phyloP scores from a whole-genome alignment of 2,113 vertebrate genomes.

The Campylorhamphus procurvoides region DNA sequence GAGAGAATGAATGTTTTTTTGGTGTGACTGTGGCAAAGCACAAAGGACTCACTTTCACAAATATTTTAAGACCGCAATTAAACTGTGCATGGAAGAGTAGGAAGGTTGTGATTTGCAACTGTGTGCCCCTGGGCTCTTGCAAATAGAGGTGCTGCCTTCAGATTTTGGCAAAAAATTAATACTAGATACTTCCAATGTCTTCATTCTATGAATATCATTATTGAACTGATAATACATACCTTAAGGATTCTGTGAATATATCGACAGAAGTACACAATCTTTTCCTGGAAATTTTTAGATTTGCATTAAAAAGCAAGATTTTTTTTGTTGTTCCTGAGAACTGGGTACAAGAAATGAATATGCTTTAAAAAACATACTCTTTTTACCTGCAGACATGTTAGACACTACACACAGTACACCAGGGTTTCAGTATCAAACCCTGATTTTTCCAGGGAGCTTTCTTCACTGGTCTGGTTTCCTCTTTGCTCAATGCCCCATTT shows the following conservation, averaged over 20 bases:
- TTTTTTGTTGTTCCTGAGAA: neutral
- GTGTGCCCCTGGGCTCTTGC: neutral
- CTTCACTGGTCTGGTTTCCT: neutral
- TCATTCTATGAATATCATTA: neutral
- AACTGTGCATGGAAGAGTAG: neutral
- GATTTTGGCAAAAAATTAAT: neutral
- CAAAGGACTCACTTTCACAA: neutral
- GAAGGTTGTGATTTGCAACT: neutral
- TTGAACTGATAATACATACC: neutral
- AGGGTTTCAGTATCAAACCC: neutral
- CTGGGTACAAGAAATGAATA: neutral
- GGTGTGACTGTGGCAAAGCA: neutral
- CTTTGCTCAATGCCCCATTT: neutral
- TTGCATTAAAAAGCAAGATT: neutral
- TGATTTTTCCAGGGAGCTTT: slow-evolving; percentile 10
- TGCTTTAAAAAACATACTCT: neutral
- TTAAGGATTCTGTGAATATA: neutral
- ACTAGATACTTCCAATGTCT: neutral
- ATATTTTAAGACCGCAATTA: neutral
- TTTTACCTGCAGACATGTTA: slow-evolving; percentile 2
- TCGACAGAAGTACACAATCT: neutral
- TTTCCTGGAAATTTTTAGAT: neutral
- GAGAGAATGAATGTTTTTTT: neutral
- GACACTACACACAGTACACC: neutral
- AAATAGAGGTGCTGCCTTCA: neutral